Base-by-base conservation (phyloP, 2,888 invertebrate species). In the Gastrophysa polygoni region DNA sequence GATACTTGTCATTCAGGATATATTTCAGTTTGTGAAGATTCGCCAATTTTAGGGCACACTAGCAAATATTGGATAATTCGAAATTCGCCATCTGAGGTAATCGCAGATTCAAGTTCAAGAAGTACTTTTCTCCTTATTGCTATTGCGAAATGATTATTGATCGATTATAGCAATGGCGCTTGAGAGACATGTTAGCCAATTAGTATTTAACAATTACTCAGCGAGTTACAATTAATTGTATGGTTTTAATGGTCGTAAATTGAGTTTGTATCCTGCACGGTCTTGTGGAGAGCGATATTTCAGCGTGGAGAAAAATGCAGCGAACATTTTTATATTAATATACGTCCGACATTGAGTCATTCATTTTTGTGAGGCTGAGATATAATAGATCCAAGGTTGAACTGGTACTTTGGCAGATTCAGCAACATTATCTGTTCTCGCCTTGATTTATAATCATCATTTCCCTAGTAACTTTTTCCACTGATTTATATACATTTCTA, bases 101-200 rank as follows among this genome's bases (percentile, higher is more conserved):
- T 32, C 32, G 4, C 2, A 11, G 8, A 11, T 32, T 49, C 28
- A 49, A 49, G 49, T 21, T 49, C 49, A 49, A 14, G 21, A 8
- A 16, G 24, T 6, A 49, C 11, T 49, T 49, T 16, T 49, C 16
- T 49, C 16, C 14, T 46, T 46, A 17, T 20, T 17, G 17, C 8
- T n/a, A 28, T 49, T 49, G 24, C 24, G 49, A 32, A 49, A 28
- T 49, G 24, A 49, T 24, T 21, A 11, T 21, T 14, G 49, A 51
- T 51, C 51, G 51, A 58, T 58, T 58, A 58, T 58, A 50, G 11
- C 10, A 17, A 16, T 51, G 58, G 58, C 50, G 57, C 57, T 57
- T 29, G 38, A 10, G 50, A 44, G 50, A 50, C 58, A 43, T 49
- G 57, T 58, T 58, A 43, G 50, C 24, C 28, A 49, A 49, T 49